Percentiles rank a stretch among this genome's conserved stretches.
phyloP scores from a whole-genome alignment of 2,888 invertebrate species.

The Yponomeuta cagnagella region DNA sequence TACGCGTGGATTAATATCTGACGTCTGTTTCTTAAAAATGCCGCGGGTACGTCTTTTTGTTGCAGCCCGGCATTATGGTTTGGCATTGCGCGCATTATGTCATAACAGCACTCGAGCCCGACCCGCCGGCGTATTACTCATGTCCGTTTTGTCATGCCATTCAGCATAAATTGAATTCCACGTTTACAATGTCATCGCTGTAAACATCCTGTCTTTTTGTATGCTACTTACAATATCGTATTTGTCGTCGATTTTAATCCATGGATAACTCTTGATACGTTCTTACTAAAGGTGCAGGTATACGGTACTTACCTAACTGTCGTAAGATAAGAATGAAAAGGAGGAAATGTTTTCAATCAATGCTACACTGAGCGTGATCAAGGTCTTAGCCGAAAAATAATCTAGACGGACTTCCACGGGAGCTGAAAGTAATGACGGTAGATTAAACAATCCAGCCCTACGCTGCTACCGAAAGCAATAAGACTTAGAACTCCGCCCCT shows the following conservation, averaged over 20 bases:
- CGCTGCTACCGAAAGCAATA: conserved; percentile 69
- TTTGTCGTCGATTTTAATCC: conserved; percentile 11
- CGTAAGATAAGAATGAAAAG: not conserved
- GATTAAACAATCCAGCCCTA: conserved; percentile 56
- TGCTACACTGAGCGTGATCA: not conserved
- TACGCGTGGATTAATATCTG: conserved; percentile 68
- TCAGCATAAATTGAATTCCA: conserved; percentile 66
- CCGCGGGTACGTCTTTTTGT: conserved; percentile 68
- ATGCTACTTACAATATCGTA: conserved; percentile 12
- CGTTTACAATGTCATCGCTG: conserved; percentile 62
- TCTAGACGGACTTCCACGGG: conserved; percentile 1
- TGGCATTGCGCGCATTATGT: conserved; percentile 73
- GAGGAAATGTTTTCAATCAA: not conserved
- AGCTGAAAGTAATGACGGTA: conserved; percentile 7
- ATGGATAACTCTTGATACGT: not conserved
- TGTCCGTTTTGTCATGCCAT: conserved; percentile 52
- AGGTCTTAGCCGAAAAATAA: conserved; percentile 1
- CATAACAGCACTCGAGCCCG: conserved; percentile 64
- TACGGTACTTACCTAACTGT: not conserved
- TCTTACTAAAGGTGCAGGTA: not conserved
- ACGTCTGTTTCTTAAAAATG: conserved; percentile 56
- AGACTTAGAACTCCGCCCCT: conserved; percentile 73
- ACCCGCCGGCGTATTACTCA: conserved; percentile 31
- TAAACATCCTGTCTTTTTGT: conserved; percentile 67
- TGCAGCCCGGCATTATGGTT: conserved; percentile 55